Evolutionary conservation across 2,797 vertebrate species (phyloP).

Genomic region (Galagoides demidoff): DNA sequence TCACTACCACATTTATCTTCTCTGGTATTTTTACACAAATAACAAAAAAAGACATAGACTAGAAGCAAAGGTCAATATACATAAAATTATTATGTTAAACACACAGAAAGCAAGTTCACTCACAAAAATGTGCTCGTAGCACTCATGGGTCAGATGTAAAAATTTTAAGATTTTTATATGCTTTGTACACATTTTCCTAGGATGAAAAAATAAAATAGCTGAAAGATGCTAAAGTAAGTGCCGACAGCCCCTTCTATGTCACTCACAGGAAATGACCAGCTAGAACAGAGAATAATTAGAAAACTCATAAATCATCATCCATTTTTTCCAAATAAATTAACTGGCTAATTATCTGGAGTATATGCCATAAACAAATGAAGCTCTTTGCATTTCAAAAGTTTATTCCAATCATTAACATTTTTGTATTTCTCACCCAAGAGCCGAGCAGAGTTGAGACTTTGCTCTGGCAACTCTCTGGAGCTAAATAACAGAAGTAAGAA

Average conservation of each 20-base stretch:
- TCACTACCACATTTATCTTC: background rate
- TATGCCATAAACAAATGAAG: slow-evolving; percentile 29
- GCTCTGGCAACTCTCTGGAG: background rate
- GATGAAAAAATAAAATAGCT: background rate
- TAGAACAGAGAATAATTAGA: background rate
- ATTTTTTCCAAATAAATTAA: background rate
- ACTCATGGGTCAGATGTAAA: background rate
- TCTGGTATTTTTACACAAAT: background rate
- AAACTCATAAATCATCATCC: background rate
- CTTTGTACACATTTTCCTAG: background rate
- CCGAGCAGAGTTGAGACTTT: background rate
- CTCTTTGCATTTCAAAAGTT: background rate
- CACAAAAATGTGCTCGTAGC: background rate
- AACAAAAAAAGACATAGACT: background rate
- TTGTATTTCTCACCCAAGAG: background rate
- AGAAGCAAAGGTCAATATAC: background rate
- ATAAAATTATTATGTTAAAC: background rate
- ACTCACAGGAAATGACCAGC: background rate
- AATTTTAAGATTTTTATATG: background rate
- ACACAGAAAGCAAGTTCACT: background rate
- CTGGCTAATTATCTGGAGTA: background rate
- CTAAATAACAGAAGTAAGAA: background rate
- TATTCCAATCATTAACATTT: slow-evolving; percentile 7
- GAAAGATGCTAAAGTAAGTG: background rate
- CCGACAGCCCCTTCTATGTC: background rate